phyloP scores from a whole-genome alignment of 2,888 invertebrate species.

The Pristionchus fissidentatus region DNA sequence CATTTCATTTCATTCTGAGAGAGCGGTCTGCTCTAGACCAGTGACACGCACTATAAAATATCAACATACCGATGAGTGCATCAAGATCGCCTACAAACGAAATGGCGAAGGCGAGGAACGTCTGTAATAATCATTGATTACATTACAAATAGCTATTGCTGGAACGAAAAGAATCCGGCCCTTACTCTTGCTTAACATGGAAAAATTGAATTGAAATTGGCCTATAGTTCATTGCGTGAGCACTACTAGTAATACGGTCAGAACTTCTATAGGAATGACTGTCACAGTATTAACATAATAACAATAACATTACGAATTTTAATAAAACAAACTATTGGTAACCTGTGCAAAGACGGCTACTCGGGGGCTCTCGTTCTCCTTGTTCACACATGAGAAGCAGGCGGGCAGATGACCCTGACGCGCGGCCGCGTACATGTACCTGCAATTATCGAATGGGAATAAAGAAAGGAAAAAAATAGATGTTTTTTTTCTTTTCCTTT shows the following conservation, averaged over 20 bases:
- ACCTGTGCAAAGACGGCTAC: constrained; percentile 73
- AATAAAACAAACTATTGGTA: not conserved
- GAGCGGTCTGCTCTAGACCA: constrained; percentile 40
- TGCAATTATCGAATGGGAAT: constrained; percentile 46
- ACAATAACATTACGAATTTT: not conserved
- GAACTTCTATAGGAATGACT: not conserved
- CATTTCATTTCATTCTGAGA: not conserved
- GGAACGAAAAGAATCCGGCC: too few species aligned
- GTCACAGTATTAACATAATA: not conserved
- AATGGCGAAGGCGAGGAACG: constrained; percentile 71
- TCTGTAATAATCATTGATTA: constrained; percentile 55
- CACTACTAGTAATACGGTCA: too few species aligned
- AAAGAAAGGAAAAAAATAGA: too few species aligned
- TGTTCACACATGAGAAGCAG: constrained; percentile 72
- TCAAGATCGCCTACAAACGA: constrained; percentile 73
- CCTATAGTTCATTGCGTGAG: not conserved
- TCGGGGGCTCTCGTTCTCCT: constrained; percentile 69
- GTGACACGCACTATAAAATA: constrained; percentile 74
- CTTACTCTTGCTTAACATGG: not conserved
- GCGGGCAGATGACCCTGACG: constrained; percentile 73
- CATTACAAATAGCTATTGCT: too few species aligned
- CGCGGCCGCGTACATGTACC: constrained; percentile 75
- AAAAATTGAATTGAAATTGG: not conserved
- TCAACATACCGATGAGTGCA: constrained; percentile 71
- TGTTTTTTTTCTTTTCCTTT: too few species aligned